Conservation (phyloP, 2,888 invertebrate genomes). For the Rugalucina vietnamica region DNA sequence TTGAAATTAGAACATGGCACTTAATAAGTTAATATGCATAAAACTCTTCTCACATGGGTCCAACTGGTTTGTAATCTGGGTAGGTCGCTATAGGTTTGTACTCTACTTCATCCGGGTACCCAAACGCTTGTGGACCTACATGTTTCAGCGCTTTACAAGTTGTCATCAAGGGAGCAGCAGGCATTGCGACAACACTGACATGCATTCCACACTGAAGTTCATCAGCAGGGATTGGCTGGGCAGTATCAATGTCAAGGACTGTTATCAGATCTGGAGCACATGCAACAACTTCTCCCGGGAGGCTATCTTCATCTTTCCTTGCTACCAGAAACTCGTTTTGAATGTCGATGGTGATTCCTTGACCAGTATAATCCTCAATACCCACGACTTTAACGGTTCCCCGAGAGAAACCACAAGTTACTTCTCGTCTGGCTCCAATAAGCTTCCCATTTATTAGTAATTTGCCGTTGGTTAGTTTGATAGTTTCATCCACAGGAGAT, state of each 20-base stretch:
- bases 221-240: constrained; percentile 78
- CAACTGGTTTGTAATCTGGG: not conserved
- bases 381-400: constrained; percentile 71
- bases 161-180: constrained; percentile 65
- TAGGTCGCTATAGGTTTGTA: constrained; percentile 47
- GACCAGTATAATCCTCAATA: constrained; percentile 52
- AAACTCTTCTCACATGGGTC: not conserved
- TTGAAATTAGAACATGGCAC: too few species aligned
- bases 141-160: constrained; percentile 69
- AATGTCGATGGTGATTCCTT: constrained; percentile 71
- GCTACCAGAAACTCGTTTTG: constrained; percentile 81
- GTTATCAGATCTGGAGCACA: constrained; percentile 79
- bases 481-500: constrained; percentile 70
- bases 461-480: constrained; percentile 63
- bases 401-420: constrained; percentile 76
- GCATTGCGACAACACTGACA: constrained; percentile 74
- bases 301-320: constrained; percentile 3
- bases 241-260: constrained; percentile 76
- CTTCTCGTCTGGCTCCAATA: constrained; percentile 71
- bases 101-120: constrained; percentile 64
- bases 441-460: constrained; percentile 76
- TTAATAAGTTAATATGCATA: too few species aligned
- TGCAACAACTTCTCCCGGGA: constrained; percentile 60
- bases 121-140: constrained; percentile 78
- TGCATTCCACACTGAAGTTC: constrained; percentile 78